Base-by-base conservation (phyloP, 2,888 invertebrate genomes). In the Caenorhabditis sp. region DNA sequence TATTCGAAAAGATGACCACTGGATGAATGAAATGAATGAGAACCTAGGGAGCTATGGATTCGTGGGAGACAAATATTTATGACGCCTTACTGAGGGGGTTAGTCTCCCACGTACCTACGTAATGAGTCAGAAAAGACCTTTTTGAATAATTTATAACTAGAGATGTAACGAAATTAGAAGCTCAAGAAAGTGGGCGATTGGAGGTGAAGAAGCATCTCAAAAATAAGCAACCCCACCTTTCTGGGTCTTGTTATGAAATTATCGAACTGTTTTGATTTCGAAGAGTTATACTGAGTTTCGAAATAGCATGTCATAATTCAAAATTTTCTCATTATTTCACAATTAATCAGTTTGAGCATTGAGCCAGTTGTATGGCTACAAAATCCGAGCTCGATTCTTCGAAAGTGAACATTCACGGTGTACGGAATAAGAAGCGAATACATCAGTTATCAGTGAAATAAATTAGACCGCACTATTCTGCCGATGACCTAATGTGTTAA, bases 401-500 rank as follows among this genome's bases (percentile, higher is more conserved):
- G 7, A 31, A 31, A 31, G 4, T 31, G 31, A 31, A 31, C 7
- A 10, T 10, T 38, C 6, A 56, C 38, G 35, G 24, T 14, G 31
- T 28, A 35, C 16, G 41, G 22, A 54, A 28, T n/a, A 19, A 47
- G 26, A 28, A 49, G 47, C 10, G 28, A 38, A 7, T 41, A 26
- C 10, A 61, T n/a, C 10, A 51, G 24, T 51, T 73, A 56, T 51
- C 38, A 64, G 64, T 58, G 1, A 44, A 28, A 63, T 26, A 44
- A 26, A 31, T 44, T 63, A 26, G 24, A 44, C 61, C 5, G 26
- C 16, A n/a, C n/a, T 41, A 24, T 66, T 66, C 12, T 54, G 14
- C 38, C 56, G 19, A 58, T 69, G 49, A 63, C 51, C 28, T 31
- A 31, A 44, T 54, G 51, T 79, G 69, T 31, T 63, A 64, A 63